Conservation (phyloP, 2,113 vertebrate species). For the Agelaius tricolor region DNA sequence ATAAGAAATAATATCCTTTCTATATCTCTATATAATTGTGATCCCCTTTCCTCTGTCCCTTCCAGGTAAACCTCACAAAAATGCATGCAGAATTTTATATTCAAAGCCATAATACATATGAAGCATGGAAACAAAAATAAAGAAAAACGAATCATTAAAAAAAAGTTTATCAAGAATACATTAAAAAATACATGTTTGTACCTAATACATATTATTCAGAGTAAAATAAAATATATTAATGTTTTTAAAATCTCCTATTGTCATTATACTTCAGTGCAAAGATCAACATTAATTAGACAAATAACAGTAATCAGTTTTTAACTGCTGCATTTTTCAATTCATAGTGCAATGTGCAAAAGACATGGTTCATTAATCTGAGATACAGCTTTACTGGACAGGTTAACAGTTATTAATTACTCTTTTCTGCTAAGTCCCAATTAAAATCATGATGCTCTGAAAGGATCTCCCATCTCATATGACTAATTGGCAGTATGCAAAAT, state of each 20-base stretch:
- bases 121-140: neutral
- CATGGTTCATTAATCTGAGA: neutral
- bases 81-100: neutral
- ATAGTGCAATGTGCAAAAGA: neutral
- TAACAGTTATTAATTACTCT: constrained; percentile 29
- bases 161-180: neutral
- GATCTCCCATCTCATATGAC: constrained; percentile 7
- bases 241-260: neutral
- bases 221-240: neutral
- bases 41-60: neutral
- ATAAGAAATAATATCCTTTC: neutral
- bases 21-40: neutral
- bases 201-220: neutral
- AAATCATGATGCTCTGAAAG: constrained; percentile 8
- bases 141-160: neutral
- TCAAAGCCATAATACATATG: neutral
- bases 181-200: neutral
- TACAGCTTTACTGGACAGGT: constrained; percentile 11
- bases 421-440: constrained; percentile 39
- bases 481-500: constrained; percentile 9
- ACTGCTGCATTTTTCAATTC: neutral
- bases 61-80: neutral
- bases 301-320: neutral
- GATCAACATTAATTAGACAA: neutral
- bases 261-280: neutral